Evolutionary conservation across 2,888 invertebrate genomes (phyloP).

Genomic region (Carabus problematicus): DNA sequence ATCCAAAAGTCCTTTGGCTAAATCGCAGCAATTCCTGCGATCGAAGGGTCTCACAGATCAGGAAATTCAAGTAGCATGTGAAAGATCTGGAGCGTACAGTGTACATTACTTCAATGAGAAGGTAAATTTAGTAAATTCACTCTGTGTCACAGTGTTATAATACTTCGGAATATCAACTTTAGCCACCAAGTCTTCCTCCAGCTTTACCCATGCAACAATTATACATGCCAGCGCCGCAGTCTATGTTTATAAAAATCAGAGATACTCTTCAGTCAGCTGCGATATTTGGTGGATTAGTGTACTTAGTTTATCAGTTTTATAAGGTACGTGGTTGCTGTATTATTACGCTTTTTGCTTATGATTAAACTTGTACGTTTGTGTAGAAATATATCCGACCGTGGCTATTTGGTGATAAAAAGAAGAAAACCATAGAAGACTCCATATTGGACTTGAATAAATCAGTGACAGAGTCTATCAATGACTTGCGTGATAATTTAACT

Average conservation of each 20-base stretch:
- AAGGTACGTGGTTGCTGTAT: constrained; percentile 65
- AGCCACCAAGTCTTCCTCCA: constrained; percentile 26
- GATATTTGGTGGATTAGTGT: constrained; percentile 78
- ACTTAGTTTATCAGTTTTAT: constrained; percentile 82
- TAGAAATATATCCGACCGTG: constrained; percentile 71
- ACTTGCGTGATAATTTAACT: constrained; percentile 70
- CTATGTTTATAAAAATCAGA: constrained; percentile 64
- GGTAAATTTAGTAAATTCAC: constrained; percentile 19
- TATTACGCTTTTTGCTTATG: constrained; percentile 27
- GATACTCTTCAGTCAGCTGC: constrained; percentile 77
- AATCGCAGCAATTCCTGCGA: constrained; percentile 80
- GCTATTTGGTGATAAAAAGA: constrained; percentile 72
- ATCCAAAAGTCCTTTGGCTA: constrained; percentile 73
- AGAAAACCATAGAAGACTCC: constrained; percentile 71
- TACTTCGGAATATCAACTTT: constrained; percentile 13
- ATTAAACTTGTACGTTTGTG: constrained; percentile 46
- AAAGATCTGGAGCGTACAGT: constrained; percentile 64
- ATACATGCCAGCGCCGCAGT: constrained; percentile 50
- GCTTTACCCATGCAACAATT: constrained; percentile 30
- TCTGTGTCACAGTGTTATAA: not conserved
- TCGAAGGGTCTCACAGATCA: constrained; percentile 78
- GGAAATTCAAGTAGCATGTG: constrained; percentile 78
- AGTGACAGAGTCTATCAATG: constrained; percentile 65
- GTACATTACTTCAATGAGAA: constrained; percentile 47
- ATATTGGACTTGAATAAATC: constrained; percentile 73